A percentile compares a stretch with the other conserved stretches of the same genome.
These are phyloP conservation scores for Aviceda leuphotes DNA, from an alignment of 2,797 vertebrate genomes.

Conservation along the genomic window DNA sequence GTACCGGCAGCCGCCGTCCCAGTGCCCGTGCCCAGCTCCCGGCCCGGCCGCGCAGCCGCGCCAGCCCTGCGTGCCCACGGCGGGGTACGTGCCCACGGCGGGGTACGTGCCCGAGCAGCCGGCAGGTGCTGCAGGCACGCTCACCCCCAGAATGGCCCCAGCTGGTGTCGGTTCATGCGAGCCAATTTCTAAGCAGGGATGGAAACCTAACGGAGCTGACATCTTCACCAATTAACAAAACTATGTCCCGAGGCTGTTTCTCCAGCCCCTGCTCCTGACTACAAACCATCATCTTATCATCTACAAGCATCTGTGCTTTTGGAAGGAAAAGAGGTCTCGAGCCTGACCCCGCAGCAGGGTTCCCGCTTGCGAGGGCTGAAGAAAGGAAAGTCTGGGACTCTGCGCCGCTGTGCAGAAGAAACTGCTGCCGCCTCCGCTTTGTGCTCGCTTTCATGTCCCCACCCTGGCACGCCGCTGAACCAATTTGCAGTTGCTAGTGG, in stretches of 20 bases:
- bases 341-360: not conserved
- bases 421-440: not conserved
- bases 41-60: not conserved
- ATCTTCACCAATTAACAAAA: not conserved
- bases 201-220: not conserved
- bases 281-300: not conserved
- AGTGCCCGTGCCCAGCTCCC: not conserved
- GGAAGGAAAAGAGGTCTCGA: not conserved
- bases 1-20: accelerated
- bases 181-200: not conserved
- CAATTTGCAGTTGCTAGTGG: not conserved
- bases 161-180: not conserved
- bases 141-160: not conserved
- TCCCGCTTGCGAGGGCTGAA: not conserved
- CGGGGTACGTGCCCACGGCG: accelerated
- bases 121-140: not conserved
- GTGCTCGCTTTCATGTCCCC: not conserved
- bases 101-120: accelerated
- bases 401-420: not conserved
- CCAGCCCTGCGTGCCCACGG: accelerated
- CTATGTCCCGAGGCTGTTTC: not conserved
- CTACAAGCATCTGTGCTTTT: not conserved
- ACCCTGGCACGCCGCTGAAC: not conserved
- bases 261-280: not conserved
- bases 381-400: not conserved